Base-by-base conservation (phyloP, 2,797 vertebrate species). In the Coranthus polyacanthus region DNA sequence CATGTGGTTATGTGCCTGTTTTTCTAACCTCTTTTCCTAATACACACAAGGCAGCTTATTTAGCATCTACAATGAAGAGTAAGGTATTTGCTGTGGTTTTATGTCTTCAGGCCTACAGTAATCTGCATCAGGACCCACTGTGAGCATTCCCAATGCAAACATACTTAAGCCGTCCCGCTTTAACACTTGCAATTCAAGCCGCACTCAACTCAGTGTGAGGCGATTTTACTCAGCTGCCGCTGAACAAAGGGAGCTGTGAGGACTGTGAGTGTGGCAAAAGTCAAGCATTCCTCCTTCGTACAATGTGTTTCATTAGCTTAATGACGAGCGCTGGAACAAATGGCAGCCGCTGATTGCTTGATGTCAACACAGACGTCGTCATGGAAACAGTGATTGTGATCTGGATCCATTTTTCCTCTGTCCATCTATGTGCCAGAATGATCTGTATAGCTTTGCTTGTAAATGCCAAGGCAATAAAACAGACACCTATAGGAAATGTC, bases 371-470 rank as follows among this genome's bases (percentile, higher is more conserved):
- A 79, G 69, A 79, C 36, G 84, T 90, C 83, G 84, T 84, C 87
- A 89, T 90, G 80, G 90, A 88, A 92, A 92, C 92, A 82, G 65
- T 39, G 45, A 72, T 75, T 68, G 68, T 74, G 65, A 83, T 87
- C 62, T 41, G 58, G 58, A 81, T 68, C 45, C 21, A 56, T 57
- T 58, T 56, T 41, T 47, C 42, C 18, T 21, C 45, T 32, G 42
- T 51, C 39, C 74, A 46, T 69, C 70, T 61, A 42, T 67, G 55
- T 50, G 68, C 44, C 60, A 42, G 47, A 66, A 43, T 60, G 37
- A 75, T 67, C 51, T 16, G 52, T 79, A 44, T 55, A 73, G 60
- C 46, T 62, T 66, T 77, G 20, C 43, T 9, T 58, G 37, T 20
- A 87, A 89, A 89, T 87, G 82, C 81, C 81, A 89, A 59, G 24